Base-by-base conservation (phyloP, 2,113 vertebrate species). In the Ochotona curzoniae region DNA sequence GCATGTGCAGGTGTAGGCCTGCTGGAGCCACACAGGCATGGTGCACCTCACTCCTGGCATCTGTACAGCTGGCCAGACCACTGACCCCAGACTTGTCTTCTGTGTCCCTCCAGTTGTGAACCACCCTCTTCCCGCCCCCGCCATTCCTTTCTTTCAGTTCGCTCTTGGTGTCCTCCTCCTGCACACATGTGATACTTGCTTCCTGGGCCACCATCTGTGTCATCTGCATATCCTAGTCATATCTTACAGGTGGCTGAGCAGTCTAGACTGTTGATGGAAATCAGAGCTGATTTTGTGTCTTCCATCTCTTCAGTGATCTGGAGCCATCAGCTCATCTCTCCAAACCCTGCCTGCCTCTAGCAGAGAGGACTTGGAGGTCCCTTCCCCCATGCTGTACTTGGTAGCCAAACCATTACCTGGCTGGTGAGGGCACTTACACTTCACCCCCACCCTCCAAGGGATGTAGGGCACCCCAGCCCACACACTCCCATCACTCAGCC, bases 271-370 rank as follows among this genome's bases (percentile, higher is more conserved):
- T 84, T 78, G 51, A 18, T 73, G n/a, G 13, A 60, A 78, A 69
- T 66, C 35, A 76, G 12, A 94, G 57, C 78, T 74, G 38, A 54
- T 57, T 84, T 61, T 89, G n/a, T 64, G 28, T 70, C 57, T 66
- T 93, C 71, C 47, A 13, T 86, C 79, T 91, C 84, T 44, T 44
- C 87, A 86, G 73, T 83, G 89, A 70, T 76, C 89, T 84, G 85
- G 85, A 30, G 84, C 89, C 73, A n/a, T 38, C 66, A 60, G 47
- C 44, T 91, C 17, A 14, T 86, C n/a, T 87, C 17, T 44, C 60
- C 70, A 57, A 93, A 86, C 28, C 14, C 28, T 79, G 8, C 51
- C 0, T 51, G 30, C 69, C 30, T 85, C 57, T 76, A 82, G 18
- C 25, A 86, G 61, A 87, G 67, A 93, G 3, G 14, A 38, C 91